Conservation (phyloP, 2,888 invertebrate genomes). For the Synanthedon vespiformis region DNA sequence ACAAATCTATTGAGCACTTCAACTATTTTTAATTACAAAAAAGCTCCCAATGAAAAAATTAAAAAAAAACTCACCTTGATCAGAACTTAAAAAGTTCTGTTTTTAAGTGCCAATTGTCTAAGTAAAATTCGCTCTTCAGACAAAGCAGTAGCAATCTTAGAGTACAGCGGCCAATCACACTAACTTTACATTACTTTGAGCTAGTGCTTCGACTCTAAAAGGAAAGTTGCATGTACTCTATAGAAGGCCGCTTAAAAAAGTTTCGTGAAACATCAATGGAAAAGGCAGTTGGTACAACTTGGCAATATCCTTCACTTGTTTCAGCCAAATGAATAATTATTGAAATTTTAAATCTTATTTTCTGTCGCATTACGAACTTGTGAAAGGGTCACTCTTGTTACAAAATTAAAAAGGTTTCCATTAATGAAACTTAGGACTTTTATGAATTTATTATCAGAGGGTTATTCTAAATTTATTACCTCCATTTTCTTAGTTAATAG, state of each 20-base stretch:
- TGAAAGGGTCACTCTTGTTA: slow-evolving; percentile 34
- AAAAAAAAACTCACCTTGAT: not conserved
- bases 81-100: not conserved
- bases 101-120: not conserved
- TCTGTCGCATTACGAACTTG: slow-evolving; percentile 37
- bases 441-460: too few species aligned
- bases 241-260: slow-evolving; percentile 39
- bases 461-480: too few species aligned
- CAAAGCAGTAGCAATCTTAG: slow-evolving; percentile 11
- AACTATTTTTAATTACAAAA: too few species aligned
- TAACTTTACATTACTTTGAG: slow-evolving; percentile 34
- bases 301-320: slow-evolving; percentile 41
- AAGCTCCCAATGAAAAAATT: not conserved
- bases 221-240: slow-evolving; percentile 51
- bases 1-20: too few species aligned
- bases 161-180: slow-evolving; percentile 24
- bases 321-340: slow-evolving; percentile 42
- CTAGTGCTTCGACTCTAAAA: slow-evolving; percentile 28
- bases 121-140: not conserved
- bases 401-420: slow-evolving; percentile 33
- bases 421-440: not conserved
- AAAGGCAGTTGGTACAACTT: slow-evolving; percentile 38
- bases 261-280: slow-evolving; percentile 30
- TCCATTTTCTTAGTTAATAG: too few species aligned
- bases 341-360: slow-evolving; percentile 44